A percentile compares a stretch with the other conserved stretches of the same genome.
Evolutionary conservation across 2,888 invertebrate genomes (phyloP).

Genomic region (Rhamphomyia laevipes): DNA sequence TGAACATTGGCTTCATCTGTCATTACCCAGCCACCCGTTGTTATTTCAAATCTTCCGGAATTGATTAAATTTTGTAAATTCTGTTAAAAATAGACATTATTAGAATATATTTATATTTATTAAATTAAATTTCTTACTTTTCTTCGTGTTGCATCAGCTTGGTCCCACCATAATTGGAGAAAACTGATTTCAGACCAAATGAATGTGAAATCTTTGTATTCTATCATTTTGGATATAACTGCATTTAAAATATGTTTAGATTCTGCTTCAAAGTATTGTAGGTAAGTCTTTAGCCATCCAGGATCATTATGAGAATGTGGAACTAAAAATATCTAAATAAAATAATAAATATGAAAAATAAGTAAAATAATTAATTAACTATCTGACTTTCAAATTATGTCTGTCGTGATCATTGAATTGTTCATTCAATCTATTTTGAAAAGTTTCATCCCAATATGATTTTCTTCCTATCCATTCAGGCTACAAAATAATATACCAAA

Average conservation of each 20-base stretch:
- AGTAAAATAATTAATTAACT: constrained; percentile 11
- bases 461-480: constrained; percentile 79
- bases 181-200: constrained; percentile 91
- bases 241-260: constrained; percentile 77
- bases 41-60: constrained; percentile 78
- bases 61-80: constrained; percentile 66
- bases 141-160: constrained; percentile 67
- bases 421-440: constrained; percentile 70
- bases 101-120: background rate
- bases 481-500: constrained; percentile 37
- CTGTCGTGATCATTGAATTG: constrained; percentile 59
- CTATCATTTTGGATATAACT: constrained; percentile 78
- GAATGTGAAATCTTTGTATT: constrained; percentile 84
- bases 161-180: constrained; percentile 85
- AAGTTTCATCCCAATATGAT: constrained; percentile 83
- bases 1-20: constrained; percentile 89
- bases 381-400: constrained; percentile 58
- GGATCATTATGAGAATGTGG: constrained; percentile 97
- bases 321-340: constrained; percentile 80
- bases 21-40: constrained; percentile 95
- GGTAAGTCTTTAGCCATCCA: constrained; percentile 93
- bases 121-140: background rate
- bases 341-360: too few species aligned
- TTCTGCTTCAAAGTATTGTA: constrained; percentile 84
- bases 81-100: constrained; percentile 23